These are phyloP conservation scores for Nesogale talazaci DNA, from an alignment of 2,113 vertebrate species.

Conservation along the genomic window DNA sequence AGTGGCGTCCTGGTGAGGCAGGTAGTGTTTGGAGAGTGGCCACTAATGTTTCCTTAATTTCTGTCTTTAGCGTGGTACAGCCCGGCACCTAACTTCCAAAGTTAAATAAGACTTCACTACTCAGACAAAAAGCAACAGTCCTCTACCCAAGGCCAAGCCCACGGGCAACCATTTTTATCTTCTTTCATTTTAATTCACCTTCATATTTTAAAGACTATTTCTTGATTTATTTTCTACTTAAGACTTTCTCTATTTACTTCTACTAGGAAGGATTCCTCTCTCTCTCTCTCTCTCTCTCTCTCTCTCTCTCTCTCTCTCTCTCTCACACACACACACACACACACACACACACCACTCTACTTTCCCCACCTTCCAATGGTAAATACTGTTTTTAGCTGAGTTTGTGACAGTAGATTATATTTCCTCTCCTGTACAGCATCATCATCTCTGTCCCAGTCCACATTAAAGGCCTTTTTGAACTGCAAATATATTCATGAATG, in stretches of 20 bases:
- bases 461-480: background rate
- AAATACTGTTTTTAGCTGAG: background rate
- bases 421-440: background rate
- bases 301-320: background rate
- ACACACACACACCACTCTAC: rapidly evolving
- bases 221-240: background rate
- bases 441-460: background rate
- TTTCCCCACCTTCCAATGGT: background rate
- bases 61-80: background rate
- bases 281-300: background rate
- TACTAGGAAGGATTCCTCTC: background rate
- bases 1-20: too few relatives aligned
- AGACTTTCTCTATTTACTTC: background rate
- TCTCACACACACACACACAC: rapidly evolving
- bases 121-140: background rate
- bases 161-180: background rate
- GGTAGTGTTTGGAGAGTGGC: background rate
- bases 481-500: too few relatives aligned
- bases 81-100: constrained; percentile 8
- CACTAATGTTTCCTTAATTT: background rate
- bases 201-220: background rate
- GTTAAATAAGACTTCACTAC: background rate
- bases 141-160: background rate
- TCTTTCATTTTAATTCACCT: background rate
- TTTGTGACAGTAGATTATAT: background rate